Conservation (phyloP, 2,113 vertebrate species). For the Megalops atlanticus region DNA sequence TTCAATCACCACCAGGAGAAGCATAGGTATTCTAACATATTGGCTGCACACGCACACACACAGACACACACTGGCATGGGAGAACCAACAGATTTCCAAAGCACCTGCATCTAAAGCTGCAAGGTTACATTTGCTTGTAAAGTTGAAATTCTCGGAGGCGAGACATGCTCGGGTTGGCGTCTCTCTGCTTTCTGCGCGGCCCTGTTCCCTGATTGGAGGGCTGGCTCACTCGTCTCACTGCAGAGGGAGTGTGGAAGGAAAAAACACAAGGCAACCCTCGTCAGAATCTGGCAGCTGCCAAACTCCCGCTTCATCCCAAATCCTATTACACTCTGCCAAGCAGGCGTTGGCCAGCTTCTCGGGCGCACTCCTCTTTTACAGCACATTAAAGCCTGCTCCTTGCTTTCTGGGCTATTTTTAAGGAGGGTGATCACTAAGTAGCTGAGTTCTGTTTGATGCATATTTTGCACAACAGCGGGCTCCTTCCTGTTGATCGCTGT, state of each 20-base stretch:
- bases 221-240: background rate
- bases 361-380: constrained; percentile 21
- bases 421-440: constrained; percentile 4
- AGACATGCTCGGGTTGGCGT: background rate
- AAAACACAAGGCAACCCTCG: constrained; percentile 21
- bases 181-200: background rate
- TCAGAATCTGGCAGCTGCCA: constrained; percentile 6
- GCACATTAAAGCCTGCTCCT: constrained; percentile 17
- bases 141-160: background rate
- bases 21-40: background rate
- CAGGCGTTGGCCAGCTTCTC: constrained; percentile 3
- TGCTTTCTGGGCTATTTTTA: background rate
- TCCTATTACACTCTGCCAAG: constrained; percentile 36
- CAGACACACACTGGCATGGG: constrained; percentile 7
- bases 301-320: constrained; percentile 16
- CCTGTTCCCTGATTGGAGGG: background rate
- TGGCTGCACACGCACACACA: background rate
- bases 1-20: constrained; percentile 1
- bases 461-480: constrained; percentile 38
- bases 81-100: background rate
- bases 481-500: too few relatives aligned
- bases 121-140: background rate
- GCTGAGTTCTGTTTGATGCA: constrained; percentile 6
- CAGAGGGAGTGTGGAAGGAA: constrained; percentile 21
- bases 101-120: too few relatives aligned